These are phyloP conservation scores for Stichopus horrens DNA, from an alignment of 53 echinoderm and acorn worm genomes.

Conservation along the genomic window DNA sequence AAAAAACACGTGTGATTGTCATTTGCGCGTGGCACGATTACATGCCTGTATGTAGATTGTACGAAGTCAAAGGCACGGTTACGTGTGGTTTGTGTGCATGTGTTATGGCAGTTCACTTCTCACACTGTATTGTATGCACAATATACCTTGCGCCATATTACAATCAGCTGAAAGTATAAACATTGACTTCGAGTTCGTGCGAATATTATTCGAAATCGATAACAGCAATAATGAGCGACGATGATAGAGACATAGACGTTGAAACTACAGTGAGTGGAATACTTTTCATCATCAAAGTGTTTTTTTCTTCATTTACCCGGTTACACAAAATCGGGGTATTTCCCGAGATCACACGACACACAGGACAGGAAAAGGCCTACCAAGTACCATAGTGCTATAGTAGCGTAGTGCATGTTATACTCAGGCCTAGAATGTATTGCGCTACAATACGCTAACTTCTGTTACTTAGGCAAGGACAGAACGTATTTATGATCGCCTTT, in stretches of 20 bases:
- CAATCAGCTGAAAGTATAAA: slow-evolving; percentile 18
- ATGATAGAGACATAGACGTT: slow-evolving; percentile 79
- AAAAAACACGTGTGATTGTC: slow-evolving; percentile 38
- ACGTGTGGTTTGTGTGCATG: no score
- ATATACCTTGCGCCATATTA: slow-evolving; percentile 25
- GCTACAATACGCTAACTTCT: no score
- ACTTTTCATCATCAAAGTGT: neutral
- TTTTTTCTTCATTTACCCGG: neutral
- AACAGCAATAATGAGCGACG: slow-evolving; percentile 74
- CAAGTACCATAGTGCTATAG: no score
- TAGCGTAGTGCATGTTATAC: no score
- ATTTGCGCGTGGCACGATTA: slow-evolving; percentile 39
- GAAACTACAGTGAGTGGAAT: slow-evolving; percentile 79
- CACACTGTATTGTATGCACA: neutral
- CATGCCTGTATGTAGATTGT: no score
- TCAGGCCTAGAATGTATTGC: no score
- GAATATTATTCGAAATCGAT: neutral
- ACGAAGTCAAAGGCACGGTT: no score
- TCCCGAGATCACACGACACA: neutral
- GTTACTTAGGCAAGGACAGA: no score
- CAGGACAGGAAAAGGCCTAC: no score
- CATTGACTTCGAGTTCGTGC: neutral
- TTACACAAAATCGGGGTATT: neutral
- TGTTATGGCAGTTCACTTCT: neutral
- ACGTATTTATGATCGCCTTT: no score